These are phyloP conservation scores for Priapulus caudatus DNA, from an alignment of 2,888 invertebrate genomes.

Conservation along the genomic window DNA sequence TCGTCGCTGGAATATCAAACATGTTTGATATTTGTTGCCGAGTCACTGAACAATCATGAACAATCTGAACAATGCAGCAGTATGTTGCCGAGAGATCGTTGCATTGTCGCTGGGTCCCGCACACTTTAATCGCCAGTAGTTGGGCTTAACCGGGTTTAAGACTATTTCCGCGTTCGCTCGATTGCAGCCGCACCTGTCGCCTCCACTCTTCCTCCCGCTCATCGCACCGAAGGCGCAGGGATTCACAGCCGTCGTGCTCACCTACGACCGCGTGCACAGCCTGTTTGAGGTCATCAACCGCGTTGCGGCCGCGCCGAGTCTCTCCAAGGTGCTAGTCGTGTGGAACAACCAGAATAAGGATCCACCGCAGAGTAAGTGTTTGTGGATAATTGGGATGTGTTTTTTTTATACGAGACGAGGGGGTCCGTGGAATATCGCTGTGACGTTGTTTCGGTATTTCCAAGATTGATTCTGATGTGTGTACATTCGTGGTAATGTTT, in stretches of 20 bases:
- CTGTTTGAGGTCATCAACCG: constrained; percentile 72
- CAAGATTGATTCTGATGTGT: too few relatives aligned
- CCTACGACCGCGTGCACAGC: constrained; percentile 80
- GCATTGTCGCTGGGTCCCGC: too few relatives aligned
- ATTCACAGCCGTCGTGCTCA: constrained; percentile 89
- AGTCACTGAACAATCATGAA: too few relatives aligned
- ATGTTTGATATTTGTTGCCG: too few relatives aligned
- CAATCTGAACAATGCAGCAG: too few relatives aligned
- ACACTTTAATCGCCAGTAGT: too few relatives aligned
- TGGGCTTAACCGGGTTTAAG: constrained; percentile 19
- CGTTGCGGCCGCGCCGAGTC: constrained; percentile 71
- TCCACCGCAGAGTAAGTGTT: constrained; percentile 66
- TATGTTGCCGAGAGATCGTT: too few relatives aligned
- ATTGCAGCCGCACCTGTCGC: constrained; percentile 28
- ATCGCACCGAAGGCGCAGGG: constrained; percentile 64
- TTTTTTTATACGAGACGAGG: too few relatives aligned
- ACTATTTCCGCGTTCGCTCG: constrained; percentile 10
- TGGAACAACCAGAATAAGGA: constrained; percentile 91
- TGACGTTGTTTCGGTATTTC: constrained; percentile 9
- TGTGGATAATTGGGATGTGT: too few relatives aligned
- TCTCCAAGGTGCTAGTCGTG: constrained; percentile 79
- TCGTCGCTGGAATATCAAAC: too few relatives aligned
- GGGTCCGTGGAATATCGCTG: too few relatives aligned
- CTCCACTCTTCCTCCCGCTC: constrained; percentile 62
- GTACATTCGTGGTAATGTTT: too few relatives aligned